These are phyloP conservation scores for Thaumatotibia leucotreta DNA, from an alignment of 1,140 invertebrate species.

Conservation along the genomic window DNA sequence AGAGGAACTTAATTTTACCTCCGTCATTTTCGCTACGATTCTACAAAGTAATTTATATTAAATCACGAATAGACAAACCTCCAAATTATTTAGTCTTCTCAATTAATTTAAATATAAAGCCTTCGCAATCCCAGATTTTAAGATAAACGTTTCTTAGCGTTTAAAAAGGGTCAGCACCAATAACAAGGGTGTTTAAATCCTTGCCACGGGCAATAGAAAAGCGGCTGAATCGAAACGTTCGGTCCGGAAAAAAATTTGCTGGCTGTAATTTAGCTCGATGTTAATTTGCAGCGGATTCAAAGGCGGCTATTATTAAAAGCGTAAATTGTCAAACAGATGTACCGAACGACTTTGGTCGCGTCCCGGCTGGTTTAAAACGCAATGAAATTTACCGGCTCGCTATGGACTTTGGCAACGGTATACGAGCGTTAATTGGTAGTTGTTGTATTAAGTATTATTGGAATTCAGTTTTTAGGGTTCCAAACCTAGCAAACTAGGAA, in stretches of 20 bases:
- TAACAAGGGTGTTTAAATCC: slow-evolving; percentile 31
- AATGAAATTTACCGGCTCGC: slow-evolving; percentile 41
- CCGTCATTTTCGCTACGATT: no score
- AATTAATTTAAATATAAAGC: background rate
- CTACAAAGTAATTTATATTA: no score
- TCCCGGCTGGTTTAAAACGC: slow-evolving; percentile 56
- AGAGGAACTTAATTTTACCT: no score
- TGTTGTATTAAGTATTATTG: background rate
- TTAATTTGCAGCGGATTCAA: slow-evolving; percentile 71
- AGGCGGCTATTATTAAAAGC: slow-evolving; percentile 71
- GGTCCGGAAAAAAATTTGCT: slow-evolving; percentile 59
- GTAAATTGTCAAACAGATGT: slow-evolving; percentile 73
- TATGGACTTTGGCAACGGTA: slow-evolving; percentile 7
- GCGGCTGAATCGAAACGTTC: slow-evolving; percentile 41
- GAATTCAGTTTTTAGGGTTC: no score
- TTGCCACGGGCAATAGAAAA: slow-evolving; percentile 34
- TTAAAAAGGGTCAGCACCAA: slow-evolving; percentile 1
- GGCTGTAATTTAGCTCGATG: slow-evolving; percentile 66
- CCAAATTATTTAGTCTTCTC: background rate
- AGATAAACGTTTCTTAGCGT: background rate
- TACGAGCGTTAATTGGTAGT: background rate
- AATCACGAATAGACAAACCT: background rate
- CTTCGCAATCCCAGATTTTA: background rate
- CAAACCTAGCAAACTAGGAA: no score
- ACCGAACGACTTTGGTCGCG: slow-evolving; percentile 56